Percentiles rank a stretch among this genome's conserved stretches.
Evolutionary conservation across 2,888 invertebrate species (phyloP).

Genomic region (Dromius quadrimaculatus): DNA sequence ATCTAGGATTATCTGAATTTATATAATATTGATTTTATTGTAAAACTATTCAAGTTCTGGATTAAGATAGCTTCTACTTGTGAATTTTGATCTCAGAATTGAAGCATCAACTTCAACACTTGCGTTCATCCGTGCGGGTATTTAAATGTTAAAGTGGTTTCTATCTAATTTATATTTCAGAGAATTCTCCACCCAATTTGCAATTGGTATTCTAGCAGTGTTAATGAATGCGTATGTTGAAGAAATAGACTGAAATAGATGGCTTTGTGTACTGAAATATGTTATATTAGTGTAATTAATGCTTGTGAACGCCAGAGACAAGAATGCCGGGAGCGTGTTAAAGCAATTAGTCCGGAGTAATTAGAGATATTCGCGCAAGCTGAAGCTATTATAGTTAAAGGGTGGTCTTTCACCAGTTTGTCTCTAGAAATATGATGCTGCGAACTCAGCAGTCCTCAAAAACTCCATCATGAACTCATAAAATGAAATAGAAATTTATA

Average conservation of each 20-base stretch:
- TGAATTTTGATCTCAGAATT: too few species aligned
- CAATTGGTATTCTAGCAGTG: background rate
- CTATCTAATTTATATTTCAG: too few species aligned
- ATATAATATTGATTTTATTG: too few species aligned
- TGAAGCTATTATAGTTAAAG: slow-evolving; percentile 8
- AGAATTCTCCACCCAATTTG: too few species aligned
- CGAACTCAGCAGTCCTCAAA: background rate
- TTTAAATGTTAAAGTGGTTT: too few species aligned
- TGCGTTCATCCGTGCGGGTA: too few species aligned
- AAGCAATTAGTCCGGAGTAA: slow-evolving; percentile 23
- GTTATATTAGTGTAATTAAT: slow-evolving; percentile 5
- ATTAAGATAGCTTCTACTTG: too few species aligned
- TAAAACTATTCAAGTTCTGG: too few species aligned
- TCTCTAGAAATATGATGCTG: background rate
- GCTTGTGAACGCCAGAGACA: background rate
- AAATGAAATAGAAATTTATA: too few species aligned
- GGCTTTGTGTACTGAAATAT: background rate
- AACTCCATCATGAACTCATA: background rate
- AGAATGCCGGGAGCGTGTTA: slow-evolving; percentile 24
- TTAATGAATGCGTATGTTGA: background rate
- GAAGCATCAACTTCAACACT: too few species aligned
- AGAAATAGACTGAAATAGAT: slow-evolving; percentile 1
- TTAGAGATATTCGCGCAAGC: slow-evolving; percentile 25
- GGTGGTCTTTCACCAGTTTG: slow-evolving; percentile 6
- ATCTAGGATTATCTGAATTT: too few species aligned